Evolutionary conservation across 1,140 invertebrate genomes (phyloP).

Genomic region (Drosophila grimshawi): DNA sequence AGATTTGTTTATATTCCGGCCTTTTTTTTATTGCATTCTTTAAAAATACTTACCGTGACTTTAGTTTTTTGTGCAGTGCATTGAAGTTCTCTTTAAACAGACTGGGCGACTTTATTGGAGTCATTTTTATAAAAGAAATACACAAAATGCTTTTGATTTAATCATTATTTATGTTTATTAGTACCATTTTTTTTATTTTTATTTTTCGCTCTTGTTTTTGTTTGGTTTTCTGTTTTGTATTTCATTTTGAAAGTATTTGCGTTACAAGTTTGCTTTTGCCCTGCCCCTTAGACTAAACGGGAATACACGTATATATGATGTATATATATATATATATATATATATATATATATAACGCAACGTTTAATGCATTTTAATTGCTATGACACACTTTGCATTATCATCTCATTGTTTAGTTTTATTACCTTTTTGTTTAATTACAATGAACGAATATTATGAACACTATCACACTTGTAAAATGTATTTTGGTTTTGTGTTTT

Average conservation of each 20-base stretch:
- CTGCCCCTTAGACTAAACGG: slow-evolving; percentile 29
- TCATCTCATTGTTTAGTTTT: slow-evolving; percentile 51
- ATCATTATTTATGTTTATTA: slow-evolving; percentile 60
- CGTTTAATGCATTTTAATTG: slow-evolving; percentile 37
- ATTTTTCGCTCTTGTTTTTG: slow-evolving; percentile 18
- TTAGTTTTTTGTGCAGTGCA: too few species aligned
- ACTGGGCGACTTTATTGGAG: too few species aligned
- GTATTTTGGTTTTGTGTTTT: slow-evolving; percentile 46
- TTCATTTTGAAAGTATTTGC: slow-evolving; percentile 54
- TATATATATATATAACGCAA: slow-evolving; percentile 25
- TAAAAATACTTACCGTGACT: neutral
- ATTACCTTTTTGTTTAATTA: slow-evolving; percentile 62
- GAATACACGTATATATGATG: slow-evolving; percentile 13
- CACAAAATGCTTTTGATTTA: slow-evolving; percentile 40
- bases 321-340: slow-evolving; percentile 26
- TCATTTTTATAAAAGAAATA: slow-evolving; percentile 7
- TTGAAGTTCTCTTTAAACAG: neutral
- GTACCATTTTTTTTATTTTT: slow-evolving; percentile 35
- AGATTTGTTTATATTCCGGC: neutral
- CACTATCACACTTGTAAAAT: slow-evolving; percentile 82
- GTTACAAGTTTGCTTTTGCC: slow-evolving; percentile 43
- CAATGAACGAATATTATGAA: slow-evolving; percentile 82
- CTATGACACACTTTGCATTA: slow-evolving; percentile 31
- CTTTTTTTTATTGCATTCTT: neutral
- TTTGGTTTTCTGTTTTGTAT: slow-evolving; percentile 14